Conservation (phyloP, 23 tunicate species). For the Ascidia mentula region DNA sequence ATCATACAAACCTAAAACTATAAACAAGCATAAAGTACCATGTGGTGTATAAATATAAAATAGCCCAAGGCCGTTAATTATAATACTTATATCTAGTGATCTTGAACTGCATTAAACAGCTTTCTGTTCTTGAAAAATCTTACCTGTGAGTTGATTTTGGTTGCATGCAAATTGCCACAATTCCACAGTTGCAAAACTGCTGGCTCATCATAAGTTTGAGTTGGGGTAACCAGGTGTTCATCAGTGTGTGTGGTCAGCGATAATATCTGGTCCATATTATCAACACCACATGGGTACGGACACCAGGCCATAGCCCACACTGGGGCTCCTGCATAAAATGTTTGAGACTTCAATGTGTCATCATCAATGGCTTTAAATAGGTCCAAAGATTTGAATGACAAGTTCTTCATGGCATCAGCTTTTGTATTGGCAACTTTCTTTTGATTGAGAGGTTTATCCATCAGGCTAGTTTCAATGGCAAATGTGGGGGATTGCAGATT, state of each 20-base stretch:
- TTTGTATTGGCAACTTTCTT: not conserved
- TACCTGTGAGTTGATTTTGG: not conserved
- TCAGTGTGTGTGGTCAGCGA: constrained; percentile 37
- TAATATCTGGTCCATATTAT: constrained; percentile 28
- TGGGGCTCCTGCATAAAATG: constrained; percentile 71
- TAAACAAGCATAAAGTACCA: no score
- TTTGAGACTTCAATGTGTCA: not conserved
- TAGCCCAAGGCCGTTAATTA: no score
- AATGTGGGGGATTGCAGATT: constrained; percentile 32
- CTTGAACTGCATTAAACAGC: no score
- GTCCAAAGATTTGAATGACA: constrained; percentile 20
- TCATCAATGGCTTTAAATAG: constrained; percentile 9
- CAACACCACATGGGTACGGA: constrained; percentile 21
- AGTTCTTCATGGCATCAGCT: not conserved
- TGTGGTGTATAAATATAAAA: no score
- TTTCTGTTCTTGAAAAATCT: no score
- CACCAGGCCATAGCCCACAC: constrained; percentile 85
- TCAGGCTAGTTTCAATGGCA: constrained; percentile 11
- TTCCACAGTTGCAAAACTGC: constrained; percentile 69
- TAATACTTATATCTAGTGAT: no score
- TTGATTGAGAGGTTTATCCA: not conserved
- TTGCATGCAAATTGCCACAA: constrained; percentile 59
- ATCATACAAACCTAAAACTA: no score
- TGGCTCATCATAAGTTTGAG: constrained; percentile 31
- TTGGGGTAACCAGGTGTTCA: constrained; percentile 35